A percentile compares a stretch with the other conserved stretches of the same genome.
These are phyloP conservation scores for Cryptoblepharus egeriae DNA, from an alignment of 2,797 vertebrate species.

Conservation along the genomic window DNA sequence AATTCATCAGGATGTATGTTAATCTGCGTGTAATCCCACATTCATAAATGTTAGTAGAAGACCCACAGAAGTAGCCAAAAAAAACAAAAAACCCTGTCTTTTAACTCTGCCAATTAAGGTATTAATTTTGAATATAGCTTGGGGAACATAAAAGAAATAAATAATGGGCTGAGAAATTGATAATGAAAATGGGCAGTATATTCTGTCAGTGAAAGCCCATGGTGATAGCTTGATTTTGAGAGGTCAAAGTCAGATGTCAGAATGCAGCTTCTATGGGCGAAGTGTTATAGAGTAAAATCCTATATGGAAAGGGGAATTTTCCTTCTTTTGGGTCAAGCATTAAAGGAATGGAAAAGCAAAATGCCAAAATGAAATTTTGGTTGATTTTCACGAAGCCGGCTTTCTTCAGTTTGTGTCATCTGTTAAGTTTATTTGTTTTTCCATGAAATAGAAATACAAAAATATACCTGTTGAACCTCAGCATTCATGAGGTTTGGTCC, in stretches of 20 bases:
- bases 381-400: neutral
- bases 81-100: too few species aligned
- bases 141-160: neutral
- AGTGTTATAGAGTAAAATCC: neutral
- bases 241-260: neutral
- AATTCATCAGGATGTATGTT: neutral
- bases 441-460: neutral
- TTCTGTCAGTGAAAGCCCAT: neutral
- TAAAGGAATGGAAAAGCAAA: neutral
- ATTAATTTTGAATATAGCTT: neutral
- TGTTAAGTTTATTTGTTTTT: neutral
- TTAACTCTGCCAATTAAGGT: neutral
- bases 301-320: too few species aligned
- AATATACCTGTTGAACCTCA: too few species aligned
- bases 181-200: neutral
- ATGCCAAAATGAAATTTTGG: neutral
- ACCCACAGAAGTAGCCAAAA: neutral
- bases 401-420: accelerated
- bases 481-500: too few species aligned
- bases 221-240: neutral
- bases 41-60: neutral
- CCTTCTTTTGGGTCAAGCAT: neutral
- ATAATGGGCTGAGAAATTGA: neutral
- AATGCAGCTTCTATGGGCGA: neutral
- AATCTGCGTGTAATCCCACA: too few species aligned